A percentile compares a stretch with the other conserved stretches of the same genome.
Conservation (phyloP, 2,797 vertebrate species). For the Furcifer pardalis region DNA sequence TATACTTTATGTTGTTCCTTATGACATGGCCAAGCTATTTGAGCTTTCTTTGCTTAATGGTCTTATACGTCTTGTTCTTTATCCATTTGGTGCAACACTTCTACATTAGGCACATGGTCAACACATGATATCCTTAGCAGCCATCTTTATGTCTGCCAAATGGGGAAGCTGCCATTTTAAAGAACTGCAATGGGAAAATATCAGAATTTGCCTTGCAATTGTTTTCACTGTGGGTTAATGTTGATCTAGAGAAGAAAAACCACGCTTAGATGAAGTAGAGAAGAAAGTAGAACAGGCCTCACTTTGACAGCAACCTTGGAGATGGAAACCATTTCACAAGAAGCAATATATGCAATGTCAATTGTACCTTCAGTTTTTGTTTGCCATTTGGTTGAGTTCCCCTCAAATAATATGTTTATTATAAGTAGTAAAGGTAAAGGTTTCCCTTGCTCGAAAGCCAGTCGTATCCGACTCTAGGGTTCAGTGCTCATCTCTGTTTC, state of each 20-base stretch:
- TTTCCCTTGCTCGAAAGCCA: no score
- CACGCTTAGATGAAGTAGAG: neutral
- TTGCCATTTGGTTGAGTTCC: neutral
- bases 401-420: neutral
- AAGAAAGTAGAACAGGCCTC: conserved; percentile 12
- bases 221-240: neutral
- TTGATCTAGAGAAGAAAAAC: neutral
- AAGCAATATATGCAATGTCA: neutral
- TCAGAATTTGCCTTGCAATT: neutral
- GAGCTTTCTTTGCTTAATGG: no score
- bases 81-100: no score
- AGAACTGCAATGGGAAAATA: neutral
- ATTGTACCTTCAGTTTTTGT: neutral
- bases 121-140: no score
- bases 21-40: no score
- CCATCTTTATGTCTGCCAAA: neutral
- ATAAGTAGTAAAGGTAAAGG: no score
- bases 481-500: no score
- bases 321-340: neutral
- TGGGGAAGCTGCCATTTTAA: neutral
- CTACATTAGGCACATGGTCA: no score
- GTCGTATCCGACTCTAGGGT: no score
- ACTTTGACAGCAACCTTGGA: neutral
- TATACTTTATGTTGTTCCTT: no score
- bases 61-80: no score